These are phyloP conservation scores for Eulemur mongoz DNA, from an alignment of 2,797 vertebrate species.

Conservation along the genomic window DNA sequence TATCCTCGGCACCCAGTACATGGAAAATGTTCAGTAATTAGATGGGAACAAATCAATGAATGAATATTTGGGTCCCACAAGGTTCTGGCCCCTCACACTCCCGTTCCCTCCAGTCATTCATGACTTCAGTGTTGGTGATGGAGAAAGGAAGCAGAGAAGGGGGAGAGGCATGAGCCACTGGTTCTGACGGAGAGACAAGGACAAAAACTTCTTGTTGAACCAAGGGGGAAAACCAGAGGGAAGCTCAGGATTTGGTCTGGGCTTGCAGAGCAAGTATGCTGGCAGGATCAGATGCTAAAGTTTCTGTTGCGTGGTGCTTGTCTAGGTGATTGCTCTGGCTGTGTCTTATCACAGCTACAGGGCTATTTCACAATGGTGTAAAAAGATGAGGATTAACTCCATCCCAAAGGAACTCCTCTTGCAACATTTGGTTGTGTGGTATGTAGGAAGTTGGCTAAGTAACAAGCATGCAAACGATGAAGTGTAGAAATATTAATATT, in stretches of 20 bases:
- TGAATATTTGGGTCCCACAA: background rate
- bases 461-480: slow-evolving; percentile 17
- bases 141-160: background rate
- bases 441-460: slow-evolving; percentile 26
- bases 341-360: background rate
- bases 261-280: background rate
- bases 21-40: background rate
- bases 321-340: background rate
- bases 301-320: background rate
- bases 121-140: background rate
- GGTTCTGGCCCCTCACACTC: background rate
- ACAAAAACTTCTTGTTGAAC: background rate
- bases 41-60: background rate
- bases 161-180: background rate
- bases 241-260: background rate
- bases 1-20: background rate
- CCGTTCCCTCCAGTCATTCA: background rate
- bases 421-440: slow-evolving; percentile 17
- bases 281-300: background rate
- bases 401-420: slow-evolving; percentile 19
- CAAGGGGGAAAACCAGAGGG: background rate
- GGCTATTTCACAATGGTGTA: background rate
- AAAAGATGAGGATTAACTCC: background rate
- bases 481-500: slow-evolving; percentile 10
- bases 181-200: background rate